Conservation (phyloP, 2,797 vertebrate species). For the Rhabdophis nuchalis region DNA sequence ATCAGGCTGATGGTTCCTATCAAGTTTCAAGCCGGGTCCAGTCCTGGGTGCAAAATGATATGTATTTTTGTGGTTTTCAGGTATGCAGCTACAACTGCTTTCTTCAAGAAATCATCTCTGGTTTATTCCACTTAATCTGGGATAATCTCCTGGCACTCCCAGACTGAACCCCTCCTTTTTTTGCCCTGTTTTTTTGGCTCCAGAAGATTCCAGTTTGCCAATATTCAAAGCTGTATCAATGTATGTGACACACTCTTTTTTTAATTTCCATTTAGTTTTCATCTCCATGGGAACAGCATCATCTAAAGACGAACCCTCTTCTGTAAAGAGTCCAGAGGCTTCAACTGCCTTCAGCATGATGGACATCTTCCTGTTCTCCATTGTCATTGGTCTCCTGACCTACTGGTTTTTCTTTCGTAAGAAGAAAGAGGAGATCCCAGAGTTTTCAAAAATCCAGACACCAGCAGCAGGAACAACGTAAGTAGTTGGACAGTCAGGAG, state of each 20-base stretch:
- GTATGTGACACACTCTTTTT: background rate
- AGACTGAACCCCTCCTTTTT: background rate
- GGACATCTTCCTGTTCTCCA: background rate
- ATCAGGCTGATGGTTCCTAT: background rate
- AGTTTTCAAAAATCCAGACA: slow-evolving; percentile 71
- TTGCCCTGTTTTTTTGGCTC: background rate
- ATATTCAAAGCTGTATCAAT: background rate
- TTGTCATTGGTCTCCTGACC: background rate
- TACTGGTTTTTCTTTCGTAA: slow-evolving; percentile 15
- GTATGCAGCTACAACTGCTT: background rate
- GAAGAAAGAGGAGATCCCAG: slow-evolving; percentile 85
- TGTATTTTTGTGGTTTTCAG: background rate
- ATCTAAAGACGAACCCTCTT: slow-evolving; percentile 53
- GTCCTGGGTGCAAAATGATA: background rate
- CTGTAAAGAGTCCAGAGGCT: background rate
- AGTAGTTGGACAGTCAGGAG: background rate
- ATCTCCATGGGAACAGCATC: slow-evolving; percentile 68
- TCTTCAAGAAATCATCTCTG: background rate
- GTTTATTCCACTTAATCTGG: background rate
- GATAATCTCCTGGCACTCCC: background rate
- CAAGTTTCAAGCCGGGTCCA: background rate
- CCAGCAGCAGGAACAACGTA: background rate
- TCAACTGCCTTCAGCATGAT: background rate
- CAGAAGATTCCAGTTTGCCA: background rate
- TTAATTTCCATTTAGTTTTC: background rate